Base-by-base conservation (phyloP, 2,888 invertebrate species). In the Amiota minor region DNA sequence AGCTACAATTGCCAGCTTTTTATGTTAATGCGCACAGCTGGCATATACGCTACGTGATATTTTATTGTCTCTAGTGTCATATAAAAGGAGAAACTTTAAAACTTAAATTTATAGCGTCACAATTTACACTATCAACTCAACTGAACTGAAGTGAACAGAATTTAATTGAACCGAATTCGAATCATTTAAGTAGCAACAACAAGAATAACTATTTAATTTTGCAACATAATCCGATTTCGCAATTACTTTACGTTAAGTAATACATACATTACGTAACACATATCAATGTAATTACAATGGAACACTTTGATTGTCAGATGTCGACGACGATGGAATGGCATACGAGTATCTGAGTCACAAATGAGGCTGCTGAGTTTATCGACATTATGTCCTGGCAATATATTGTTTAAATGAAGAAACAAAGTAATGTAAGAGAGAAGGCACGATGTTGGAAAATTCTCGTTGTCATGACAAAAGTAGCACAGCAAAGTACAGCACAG, bases 161-260 rank as follows among this genome's bases (percentile, higher is more conserved):
- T 1, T 50, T 1, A 50, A 2, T 1, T 50, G 50, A 12, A 4
- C 1, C 23, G 23, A 23, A 23, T 23, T 23, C 23, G 23, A 23
- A 35, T 35, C 35, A 50, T n/a, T n/a, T n/a, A 50, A n/a, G 53
- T 50, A 11, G 59, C 20, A 59, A 59, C 59, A 20, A 9, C 20
- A 53, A 53, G 47, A 46, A 50, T 20, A 50, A 50, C 49, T 50
- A 20, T 67, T 67, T 67, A 49, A 67, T 82, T 80, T 79, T 78
- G 77, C 79, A 77, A 74, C 77, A 76, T 80, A 79, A 77, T 78
- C 77, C 74, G 77, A 76, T 76, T 77, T 76, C 76, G 82, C 81
- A 84, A 83, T 83, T 82, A 79, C 77, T 72, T 59, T 70, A 62
- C 71, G 50, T 62, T 49, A 67, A 67, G 67, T 50, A 67, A 35